These are phyloP conservation scores for Tachuris rubrigastra DNA, from an alignment of 2,113 vertebrate genomes.

Conservation along the genomic window DNA sequence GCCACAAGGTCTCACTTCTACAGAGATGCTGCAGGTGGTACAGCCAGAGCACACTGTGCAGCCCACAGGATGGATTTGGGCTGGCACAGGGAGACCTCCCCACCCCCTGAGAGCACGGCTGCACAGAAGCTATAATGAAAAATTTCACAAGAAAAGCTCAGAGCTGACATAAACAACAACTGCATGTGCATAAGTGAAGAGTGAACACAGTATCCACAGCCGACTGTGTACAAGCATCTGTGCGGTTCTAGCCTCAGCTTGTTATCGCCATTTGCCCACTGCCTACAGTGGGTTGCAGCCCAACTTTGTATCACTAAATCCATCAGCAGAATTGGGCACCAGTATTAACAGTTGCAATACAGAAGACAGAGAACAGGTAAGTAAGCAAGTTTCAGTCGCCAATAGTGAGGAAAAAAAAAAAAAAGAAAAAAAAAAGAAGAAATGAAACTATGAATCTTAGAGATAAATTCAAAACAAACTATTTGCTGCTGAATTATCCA, in stretches of 20 bases:
- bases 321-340: background rate
- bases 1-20: background rate
- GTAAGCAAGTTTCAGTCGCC: background rate
- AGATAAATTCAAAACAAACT: background rate
- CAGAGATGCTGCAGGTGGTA: rapidly evolving
- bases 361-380: background rate
- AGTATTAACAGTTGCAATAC: background rate
- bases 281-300: background rate
- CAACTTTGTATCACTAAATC: background rate
- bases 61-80: rapidly evolving
- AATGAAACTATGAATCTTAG: background rate
- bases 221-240: rapidly evolving
- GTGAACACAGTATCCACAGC: background rate
- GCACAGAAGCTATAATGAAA: background rate
- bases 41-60: rapidly evolving
- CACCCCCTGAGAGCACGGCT: rapidly evolving
- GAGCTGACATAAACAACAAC: background rate
- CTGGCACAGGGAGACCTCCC: background rate
- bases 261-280: background rate
- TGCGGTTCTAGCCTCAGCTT: rapidly evolving
- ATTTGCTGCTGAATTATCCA: background rate
- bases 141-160: background rate
- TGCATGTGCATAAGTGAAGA: rapidly evolving
- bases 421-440: background rate
- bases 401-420: background rate